Base-by-base conservation (phyloP, 2,888 invertebrate genomes). In the Uloborus plumipes region DNA sequence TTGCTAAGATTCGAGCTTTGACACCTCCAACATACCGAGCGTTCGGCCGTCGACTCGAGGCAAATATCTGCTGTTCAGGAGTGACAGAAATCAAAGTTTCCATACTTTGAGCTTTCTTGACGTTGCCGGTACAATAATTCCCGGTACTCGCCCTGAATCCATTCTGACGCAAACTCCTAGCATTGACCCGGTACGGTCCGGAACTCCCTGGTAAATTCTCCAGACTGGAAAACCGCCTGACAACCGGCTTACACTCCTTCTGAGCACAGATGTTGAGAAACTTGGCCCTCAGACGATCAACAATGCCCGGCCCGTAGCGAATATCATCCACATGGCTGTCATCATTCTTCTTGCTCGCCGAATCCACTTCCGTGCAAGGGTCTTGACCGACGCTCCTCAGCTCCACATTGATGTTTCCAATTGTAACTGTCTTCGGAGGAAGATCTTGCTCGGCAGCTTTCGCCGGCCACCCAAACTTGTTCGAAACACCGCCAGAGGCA, bases 281-380 rank as follows among this genome's bases (percentile, higher is more conserved):
- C 58, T 67, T 81, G 1, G 79, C 79, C 7, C 80, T 80, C n/a
- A 86, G 53, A 31, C 78, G 84, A 66, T 85, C 84, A 6, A 86
- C 86, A 64, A 86, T 85, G 9, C 86, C 86, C 9, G 86, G 86
- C 13, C 86, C 86, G 59, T 86, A 86, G 50, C 73, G 72, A 0
- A 85, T 59, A 70, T 86, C 86, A 61, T 84, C 71, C 26, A 73
- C 73, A 11, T 59, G 55, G 20, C 66, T 66, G 31, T 73, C 66
- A n/a, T 71, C 71, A 13, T 65, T 50, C 20, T 67, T 79, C 6
- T 53, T 18, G n/a, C 31, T 22, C 18, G 75, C 81, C 16, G 58
- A n/a, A 18, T 59, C 62, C 7, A 70, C 20, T 20, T 65, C 49
- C 9, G 22, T 31, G 50, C 31, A 65, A 7, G 75, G 75, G 16